Conservation (phyloP, 2,113 vertebrate species). For the Peromyscus maniculatus region DNA sequence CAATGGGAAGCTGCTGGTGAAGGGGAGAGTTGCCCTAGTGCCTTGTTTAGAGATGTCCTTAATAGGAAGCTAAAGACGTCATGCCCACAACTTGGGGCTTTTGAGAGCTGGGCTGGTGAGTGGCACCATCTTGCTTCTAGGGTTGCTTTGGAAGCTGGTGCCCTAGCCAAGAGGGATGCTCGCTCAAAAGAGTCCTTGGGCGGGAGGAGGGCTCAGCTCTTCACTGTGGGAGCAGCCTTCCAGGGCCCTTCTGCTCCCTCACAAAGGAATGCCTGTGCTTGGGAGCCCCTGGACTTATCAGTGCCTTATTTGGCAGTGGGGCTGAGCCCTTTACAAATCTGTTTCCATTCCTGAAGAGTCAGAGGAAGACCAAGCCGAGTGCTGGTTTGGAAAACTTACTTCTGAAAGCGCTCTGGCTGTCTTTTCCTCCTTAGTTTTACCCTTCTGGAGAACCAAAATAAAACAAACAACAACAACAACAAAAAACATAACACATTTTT, state of each 20-base stretch:
- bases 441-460: neutral
- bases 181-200: neutral
- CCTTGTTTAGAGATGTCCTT: constrained; percentile 62
- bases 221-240: neutral
- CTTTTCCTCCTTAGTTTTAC: neutral
- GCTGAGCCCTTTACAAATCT: constrained; percentile 52
- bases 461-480: too few species aligned
- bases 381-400: constrained; percentile 36
- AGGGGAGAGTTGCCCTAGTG: constrained; percentile 55
- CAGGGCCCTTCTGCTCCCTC: constrained; percentile 36
- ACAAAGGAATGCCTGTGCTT: constrained; percentile 8
- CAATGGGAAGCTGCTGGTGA: constrained; percentile 4
- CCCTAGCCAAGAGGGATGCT: neutral
- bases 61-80: constrained; percentile 41
- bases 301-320: constrained; percentile 53
- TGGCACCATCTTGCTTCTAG: constrained; percentile 62
- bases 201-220: neutral
- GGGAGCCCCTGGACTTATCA: neutral
- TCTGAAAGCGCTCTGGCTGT: constrained; percentile 14
- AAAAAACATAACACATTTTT: neutral
- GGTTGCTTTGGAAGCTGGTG: neutral
- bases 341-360: constrained; percentile 65
- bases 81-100: neutral
- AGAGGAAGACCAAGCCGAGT: constrained; percentile 26
- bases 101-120: neutral